Evolutionary conservation across 2,888 invertebrate species (phyloP), one percentile per base, ranked within the genome.

Genomic region (Aporophyla nigra): DNA sequence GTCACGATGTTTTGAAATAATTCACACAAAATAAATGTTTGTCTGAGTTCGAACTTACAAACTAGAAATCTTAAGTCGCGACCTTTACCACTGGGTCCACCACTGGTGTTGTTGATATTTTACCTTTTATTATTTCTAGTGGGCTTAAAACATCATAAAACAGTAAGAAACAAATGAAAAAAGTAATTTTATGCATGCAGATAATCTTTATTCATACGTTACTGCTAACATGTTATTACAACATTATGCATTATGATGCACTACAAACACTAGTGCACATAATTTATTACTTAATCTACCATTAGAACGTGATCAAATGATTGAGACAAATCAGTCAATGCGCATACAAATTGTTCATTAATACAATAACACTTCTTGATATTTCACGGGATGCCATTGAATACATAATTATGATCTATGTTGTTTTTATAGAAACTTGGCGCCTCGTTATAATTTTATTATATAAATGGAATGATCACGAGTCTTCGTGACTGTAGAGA

Each of bases 161-260:
- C 5, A 16, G 3, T 21, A 24, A n/a, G 40, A 66, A 71, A 68
- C 43, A 65, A 59, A 63, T 43, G 33, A 68, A 33, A 69, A 59
- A 63, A 33, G 33, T 46, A 40, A 24, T 53, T 54, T 24, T 51
- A 73, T 68, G 19, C 43, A 6, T 46, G 5, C 16, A 33, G 51
- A 3, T 46, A 24, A 74, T 71, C 61, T 78, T 62, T 84, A 80
- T 82, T 84, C 27, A 84, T 79, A 56, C 33, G 40, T 68, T 68
- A 61, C 54, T 49, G 56, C 12, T 49, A 75, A 66, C 43, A 46
- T 46, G 10, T 5, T 12, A 46, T 46, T 46, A 58, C 46, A 58
- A 40, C 62, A 73, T 71, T 66, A 75, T 75, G 2, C 27, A 62
- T 63, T 51, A 71, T 74, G 43, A 65, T 46, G 56, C 21, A 58